These are phyloP conservation scores for Embiotoca jacksoni DNA, from an alignment of 2,113 vertebrate species.

Conservation along the genomic window DNA sequence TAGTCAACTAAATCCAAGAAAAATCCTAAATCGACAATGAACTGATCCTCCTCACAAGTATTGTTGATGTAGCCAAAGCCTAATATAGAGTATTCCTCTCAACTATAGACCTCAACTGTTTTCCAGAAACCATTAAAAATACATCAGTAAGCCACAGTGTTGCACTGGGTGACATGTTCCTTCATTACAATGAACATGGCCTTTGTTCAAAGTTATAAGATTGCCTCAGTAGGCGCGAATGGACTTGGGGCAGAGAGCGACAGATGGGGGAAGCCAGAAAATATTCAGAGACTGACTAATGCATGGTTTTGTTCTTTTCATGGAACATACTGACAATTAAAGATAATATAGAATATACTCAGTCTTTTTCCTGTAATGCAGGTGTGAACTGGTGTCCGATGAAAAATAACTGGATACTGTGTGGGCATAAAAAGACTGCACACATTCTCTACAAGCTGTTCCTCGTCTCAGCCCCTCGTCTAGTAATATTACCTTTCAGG, in stretches of 20 bases:
- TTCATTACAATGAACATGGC: no score
- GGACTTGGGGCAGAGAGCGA: no score
- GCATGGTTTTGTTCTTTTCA: no score
- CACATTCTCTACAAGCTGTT: constrained; percentile 9
- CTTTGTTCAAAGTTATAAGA: no score
- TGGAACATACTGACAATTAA: not conserved
- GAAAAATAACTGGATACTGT: not conserved
- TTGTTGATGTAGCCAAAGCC: not conserved
- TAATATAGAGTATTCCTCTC: not conserved
- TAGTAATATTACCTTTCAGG: constrained; percentile 18
- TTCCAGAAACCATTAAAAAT: not conserved
- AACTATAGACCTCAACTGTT: not conserved
- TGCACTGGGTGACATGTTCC: no score
- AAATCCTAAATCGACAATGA: no score
- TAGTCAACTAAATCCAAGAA: no score
- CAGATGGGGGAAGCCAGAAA: no score
- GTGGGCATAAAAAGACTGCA: not conserved
- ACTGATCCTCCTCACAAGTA: not conserved
- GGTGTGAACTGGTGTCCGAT: not conserved
- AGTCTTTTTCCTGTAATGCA: not conserved
- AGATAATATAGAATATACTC: not conserved
- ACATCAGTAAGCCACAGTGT: not conserved
- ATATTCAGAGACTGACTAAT: no score
- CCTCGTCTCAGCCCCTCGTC: not conserved
- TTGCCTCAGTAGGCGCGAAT: no score